A percentile compares a stretch with the other conserved stretches of the same genome.
Conservation (phyloP, 2,888 invertebrate species). For the Euproctis similis region DNA sequence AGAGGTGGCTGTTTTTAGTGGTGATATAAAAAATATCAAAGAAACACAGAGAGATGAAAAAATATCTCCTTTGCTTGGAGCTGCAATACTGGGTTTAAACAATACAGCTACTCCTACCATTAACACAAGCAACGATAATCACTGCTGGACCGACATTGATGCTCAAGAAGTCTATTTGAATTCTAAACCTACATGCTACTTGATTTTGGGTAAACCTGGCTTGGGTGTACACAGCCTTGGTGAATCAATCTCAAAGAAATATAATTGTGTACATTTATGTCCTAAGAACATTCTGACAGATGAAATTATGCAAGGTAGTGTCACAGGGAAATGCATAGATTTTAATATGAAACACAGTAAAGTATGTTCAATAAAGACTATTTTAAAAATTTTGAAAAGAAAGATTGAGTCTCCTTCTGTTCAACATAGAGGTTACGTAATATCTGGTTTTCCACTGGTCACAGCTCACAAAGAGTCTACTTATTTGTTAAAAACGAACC, state of each 20-base stretch:
- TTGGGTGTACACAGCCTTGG: conserved; percentile 69
- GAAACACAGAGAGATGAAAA: conserved; percentile 12
- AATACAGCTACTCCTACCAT: conserved; percentile 49
- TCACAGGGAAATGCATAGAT: conserved; percentile 74
- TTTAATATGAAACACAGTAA: conserved; percentile 74
- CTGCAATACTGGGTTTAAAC: conserved; percentile 48
- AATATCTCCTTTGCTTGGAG: conserved; percentile 36
- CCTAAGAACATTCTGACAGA: conserved; percentile 71
- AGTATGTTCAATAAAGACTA: conserved; percentile 61
- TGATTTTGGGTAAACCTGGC: conserved; percentile 78
- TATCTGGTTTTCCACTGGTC: conserved; percentile 80
- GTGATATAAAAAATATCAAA: conserved; percentile 26
- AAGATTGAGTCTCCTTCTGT: conserved; percentile 69
- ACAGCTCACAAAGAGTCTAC: conserved; percentile 40
- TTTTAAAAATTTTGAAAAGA: conserved; percentile 67
- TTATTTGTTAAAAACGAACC: conserved; percentile 30
- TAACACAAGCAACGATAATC: conserved; percentile 23
- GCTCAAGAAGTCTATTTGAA: conserved; percentile 65
- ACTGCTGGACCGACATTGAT: conserved; percentile 69
- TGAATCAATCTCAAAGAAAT: conserved; percentile 71
- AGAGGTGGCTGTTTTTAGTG: conserved; percentile 33
- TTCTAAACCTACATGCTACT: conserved; percentile 72
- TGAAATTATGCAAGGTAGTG: conserved; percentile 73
- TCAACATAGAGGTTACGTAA: conserved; percentile 78
- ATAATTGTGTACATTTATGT: conserved; percentile 75